Conservation (phyloP, 2,113 vertebrate species). For the Ascaphus truei region DNA sequence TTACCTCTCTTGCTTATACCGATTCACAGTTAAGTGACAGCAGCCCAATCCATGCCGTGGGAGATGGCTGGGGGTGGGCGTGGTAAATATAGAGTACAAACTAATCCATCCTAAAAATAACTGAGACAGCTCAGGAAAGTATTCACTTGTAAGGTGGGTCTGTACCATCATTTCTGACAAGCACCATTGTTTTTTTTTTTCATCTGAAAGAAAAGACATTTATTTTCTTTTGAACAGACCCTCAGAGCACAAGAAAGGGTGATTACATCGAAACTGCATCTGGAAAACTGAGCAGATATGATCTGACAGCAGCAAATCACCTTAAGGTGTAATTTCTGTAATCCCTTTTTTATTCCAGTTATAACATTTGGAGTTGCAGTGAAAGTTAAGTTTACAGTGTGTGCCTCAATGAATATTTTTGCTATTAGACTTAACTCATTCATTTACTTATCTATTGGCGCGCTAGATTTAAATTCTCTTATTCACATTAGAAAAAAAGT, state of each 20-base stretch:
- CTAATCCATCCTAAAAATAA: no score
- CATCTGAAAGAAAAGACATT: constrained; percentile 11
- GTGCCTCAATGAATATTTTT: neutral
- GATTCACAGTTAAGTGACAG: no score
- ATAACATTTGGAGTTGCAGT: neutral
- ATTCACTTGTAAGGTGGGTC: neutral
- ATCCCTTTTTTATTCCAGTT: constrained; percentile 3
- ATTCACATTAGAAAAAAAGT: neutral
- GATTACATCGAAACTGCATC: constrained; percentile 3
- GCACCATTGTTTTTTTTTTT: constrained; percentile 12
- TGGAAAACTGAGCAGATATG: neutral
- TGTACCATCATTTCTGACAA: constrained; percentile 1
- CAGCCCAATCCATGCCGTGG: no score
- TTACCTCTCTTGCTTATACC: no score
- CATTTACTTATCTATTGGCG: no score
- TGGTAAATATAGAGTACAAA: no score
- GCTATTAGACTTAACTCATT: neutral
- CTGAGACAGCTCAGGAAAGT: neutral
- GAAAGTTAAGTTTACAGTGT: neutral
- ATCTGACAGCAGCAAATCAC: constrained; percentile 9
- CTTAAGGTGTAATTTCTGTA: neutral
- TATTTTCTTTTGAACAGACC: constrained; percentile 2
- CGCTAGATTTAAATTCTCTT: no score
- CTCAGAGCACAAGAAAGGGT: neutral
- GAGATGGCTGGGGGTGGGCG: no score